Percentiles rank a stretch among this genome's conserved stretches.
These are phyloP conservation scores for Pseudorasbora parva DNA, from an alignment of 2,113 vertebrate genomes.

Conservation along the genomic window DNA sequence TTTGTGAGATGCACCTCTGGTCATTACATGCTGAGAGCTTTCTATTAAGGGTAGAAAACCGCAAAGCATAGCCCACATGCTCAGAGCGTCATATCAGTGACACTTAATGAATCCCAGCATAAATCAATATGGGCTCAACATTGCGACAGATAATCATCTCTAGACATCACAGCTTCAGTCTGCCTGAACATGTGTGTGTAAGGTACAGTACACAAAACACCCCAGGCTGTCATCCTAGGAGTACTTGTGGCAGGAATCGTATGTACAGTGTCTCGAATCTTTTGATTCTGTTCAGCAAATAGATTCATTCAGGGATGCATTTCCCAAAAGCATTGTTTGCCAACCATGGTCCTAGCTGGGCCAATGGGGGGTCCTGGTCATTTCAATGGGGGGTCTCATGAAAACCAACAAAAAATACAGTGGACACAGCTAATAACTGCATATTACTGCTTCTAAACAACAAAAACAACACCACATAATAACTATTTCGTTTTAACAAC, in stretches of 20 bases:
- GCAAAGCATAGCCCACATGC: conserved; percentile 12
- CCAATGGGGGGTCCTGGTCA: too few relatives aligned
- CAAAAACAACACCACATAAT: too few relatives aligned
- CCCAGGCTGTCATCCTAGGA: not conserved
- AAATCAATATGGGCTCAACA: conserved; percentile 52
- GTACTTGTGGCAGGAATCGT: not conserved
- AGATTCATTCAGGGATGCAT: not conserved
- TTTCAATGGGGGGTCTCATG: too few relatives aligned
- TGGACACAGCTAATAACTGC: too few relatives aligned
- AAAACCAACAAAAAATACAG: too few relatives aligned
- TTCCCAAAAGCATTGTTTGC: too few relatives aligned
- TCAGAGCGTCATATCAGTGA: not conserved
- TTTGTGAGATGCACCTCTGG: conserved; percentile 48
- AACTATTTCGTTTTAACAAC: too few relatives aligned
- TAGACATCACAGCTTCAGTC: conserved; percentile 9
- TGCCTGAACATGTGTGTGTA: not conserved
- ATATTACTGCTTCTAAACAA: too few relatives aligned
- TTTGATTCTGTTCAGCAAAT: not conserved
- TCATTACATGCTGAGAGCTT: conserved; percentile 44
- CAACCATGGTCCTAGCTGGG: too few relatives aligned
- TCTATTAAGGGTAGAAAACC: conserved; percentile 53
- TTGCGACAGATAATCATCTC: not conserved
- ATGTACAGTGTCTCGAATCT: not conserved
- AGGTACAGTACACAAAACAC: not conserved
- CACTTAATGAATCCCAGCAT: conserved; percentile 51